These are phyloP conservation scores for Oceanodroma leucorhoa DNA, from an alignment of 2,797 vertebrate genomes.

Conservation along the genomic window DNA sequence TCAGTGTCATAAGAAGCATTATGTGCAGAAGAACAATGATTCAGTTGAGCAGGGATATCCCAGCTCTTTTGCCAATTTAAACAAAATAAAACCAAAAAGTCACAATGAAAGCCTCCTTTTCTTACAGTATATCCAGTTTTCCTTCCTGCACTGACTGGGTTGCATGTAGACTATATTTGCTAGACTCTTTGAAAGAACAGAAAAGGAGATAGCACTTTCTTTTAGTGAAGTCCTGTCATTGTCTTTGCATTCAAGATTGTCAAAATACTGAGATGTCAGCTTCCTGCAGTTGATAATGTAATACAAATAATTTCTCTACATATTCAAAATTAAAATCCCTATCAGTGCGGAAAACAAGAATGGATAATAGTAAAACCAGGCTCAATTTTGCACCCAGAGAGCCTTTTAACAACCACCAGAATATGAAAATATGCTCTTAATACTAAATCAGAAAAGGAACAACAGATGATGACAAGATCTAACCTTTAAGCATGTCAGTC, in stretches of 20 bases:
- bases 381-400: neutral
- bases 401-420: neutral
- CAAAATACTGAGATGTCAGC: neutral
- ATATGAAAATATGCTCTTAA: neutral
- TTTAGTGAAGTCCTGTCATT: neutral
- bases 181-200: neutral
- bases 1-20: neutral
- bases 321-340: neutral
- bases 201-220: neutral
- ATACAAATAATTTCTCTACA: neutral
- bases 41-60: neutral
- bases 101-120: neutral
- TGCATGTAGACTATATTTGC: neutral
- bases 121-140: neutral
- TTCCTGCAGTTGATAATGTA: neutral
- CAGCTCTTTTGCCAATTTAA: neutral
- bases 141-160: neutral
- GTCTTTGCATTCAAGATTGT: neutral
- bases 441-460: neutral
- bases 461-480: neutral
- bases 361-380: neutral
- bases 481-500: neutral
- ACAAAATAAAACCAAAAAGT: neutral
- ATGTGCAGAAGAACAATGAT: rapidly evolving
- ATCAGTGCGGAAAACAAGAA: neutral